phyloP scores from a whole-genome alignment of 2,888 invertebrate genomes.

The Trissolcus japonicus region DNA sequence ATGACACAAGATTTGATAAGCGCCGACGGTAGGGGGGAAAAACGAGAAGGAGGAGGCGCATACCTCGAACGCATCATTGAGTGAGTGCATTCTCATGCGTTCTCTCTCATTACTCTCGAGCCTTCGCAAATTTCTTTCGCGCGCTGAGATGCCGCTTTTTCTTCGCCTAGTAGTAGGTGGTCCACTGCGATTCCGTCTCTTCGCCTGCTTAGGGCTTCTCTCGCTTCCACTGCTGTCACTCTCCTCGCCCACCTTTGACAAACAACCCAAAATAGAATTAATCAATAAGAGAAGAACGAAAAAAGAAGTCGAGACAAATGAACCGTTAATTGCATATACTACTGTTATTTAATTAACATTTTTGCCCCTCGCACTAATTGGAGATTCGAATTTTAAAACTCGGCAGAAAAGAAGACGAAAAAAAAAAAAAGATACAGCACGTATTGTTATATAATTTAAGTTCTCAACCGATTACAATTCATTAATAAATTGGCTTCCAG shows the following conservation, averaged over 20 bases:
- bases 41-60: background rate
- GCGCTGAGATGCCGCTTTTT: conserved; percentile 86
- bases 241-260: conserved; percentile 72
- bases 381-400: background rate
- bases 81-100: conserved; percentile 93
- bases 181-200: conserved; percentile 72
- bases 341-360: background rate
- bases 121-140: conserved; percentile 90
- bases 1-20: conserved; percentile 11
- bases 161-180: conserved; percentile 79
- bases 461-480: too few species aligned
- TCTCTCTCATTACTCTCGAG: conserved; percentile 94
- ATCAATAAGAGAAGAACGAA: conserved; percentile 31
- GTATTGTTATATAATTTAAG: too few species aligned
- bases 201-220: conserved; percentile 74
- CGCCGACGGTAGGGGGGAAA: background rate
- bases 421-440: too few species aligned
- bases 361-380: background rate
- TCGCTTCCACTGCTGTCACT: conserved; percentile 75
- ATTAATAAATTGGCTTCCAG: too few species aligned
- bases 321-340: background rate
- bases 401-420: background rate
- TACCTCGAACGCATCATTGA: conserved; percentile 94
- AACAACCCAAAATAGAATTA: conserved; percentile 52
- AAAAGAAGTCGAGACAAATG: background rate